A percentile compares a stretch with the other conserved stretches of the same genome.
Evolutionary conservation across 2,113 vertebrate genomes (phyloP).

Genomic region (Spilogale gracilis): DNA sequence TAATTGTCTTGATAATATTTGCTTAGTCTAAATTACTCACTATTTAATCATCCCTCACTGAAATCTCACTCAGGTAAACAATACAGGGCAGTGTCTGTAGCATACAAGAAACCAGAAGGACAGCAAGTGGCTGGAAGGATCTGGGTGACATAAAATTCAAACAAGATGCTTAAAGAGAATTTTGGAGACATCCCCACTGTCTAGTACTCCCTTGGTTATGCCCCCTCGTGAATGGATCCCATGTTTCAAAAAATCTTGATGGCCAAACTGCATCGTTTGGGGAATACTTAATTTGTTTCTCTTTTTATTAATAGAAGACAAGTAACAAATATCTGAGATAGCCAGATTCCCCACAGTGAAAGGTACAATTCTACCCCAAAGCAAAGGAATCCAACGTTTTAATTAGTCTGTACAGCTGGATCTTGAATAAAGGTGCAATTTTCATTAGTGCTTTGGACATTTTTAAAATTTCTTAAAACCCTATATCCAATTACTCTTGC

Average conservation of each 20-base stretch:
- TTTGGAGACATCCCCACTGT: neutral
- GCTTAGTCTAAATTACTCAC: neutral
- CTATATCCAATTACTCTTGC: neutral
- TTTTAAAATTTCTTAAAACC: slow-evolving; percentile 29
- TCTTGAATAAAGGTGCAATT: slow-evolving; percentile 38
- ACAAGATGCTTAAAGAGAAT: neutral
- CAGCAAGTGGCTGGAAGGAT: neutral
- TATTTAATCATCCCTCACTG: slow-evolving; percentile 26
- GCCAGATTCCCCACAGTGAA: neutral
- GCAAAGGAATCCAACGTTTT: slow-evolving; percentile 36
- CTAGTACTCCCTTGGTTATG: slow-evolving; percentile 1
- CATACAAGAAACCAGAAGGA: neutral
- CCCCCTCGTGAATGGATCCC: neutral
- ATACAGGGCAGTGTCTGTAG: neutral
- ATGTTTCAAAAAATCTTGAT: neutral
- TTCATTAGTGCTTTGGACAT: slow-evolving; percentile 54
- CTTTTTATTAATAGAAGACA: slow-evolving; percentile 45
- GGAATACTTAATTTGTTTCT: neutral
- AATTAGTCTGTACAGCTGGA: slow-evolving; percentile 44
- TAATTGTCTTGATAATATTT: slow-evolving; percentile 19
- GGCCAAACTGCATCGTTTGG: neutral
- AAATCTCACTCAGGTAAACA: neutral
- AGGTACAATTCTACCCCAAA: slow-evolving; percentile 55
- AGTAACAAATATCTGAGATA: neutral
- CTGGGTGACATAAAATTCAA: neutral